These are phyloP conservation scores for Chionis minor DNA, from an alignment of 2,113 vertebrate species.

Conservation along the genomic window DNA sequence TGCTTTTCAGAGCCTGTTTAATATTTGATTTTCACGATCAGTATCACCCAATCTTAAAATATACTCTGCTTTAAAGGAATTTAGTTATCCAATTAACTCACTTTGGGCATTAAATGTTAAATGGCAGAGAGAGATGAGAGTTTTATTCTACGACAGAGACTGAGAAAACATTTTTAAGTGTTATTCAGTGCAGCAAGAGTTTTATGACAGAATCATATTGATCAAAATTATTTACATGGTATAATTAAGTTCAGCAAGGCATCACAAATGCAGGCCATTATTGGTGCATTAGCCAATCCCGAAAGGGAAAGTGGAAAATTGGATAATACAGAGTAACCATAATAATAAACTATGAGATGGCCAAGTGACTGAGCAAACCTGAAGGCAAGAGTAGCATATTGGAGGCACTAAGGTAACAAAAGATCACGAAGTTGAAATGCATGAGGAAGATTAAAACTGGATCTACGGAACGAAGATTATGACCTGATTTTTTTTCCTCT, in stretches of 20 bases:
- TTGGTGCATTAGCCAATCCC: not conserved
- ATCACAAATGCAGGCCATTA: not conserved
- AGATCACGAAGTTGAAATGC: not conserved
- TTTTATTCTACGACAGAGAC: not conserved
- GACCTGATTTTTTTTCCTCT: not conserved
- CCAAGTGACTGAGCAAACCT: not conserved
- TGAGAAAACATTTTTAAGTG: not conserved
- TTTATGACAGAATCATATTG: not conserved
- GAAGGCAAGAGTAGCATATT: not conserved
- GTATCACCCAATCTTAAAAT: not conserved
- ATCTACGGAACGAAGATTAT: not conserved
- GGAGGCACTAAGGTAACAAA: not conserved
- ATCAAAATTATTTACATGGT: not conserved
- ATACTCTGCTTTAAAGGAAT: not conserved
- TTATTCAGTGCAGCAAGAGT: not conserved
- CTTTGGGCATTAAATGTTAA: not conserved
- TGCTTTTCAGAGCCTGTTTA: not conserved
- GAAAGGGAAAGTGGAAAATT: not conserved
- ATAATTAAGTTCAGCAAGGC: not conserved
- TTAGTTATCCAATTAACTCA: not conserved
- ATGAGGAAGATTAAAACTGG: not conserved
- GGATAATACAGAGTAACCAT: not conserved
- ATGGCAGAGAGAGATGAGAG: not conserved
- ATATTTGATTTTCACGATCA: not conserved
- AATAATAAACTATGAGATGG: not conserved